Base-by-base conservation (phyloP, 2,113 vertebrate genomes). In the Anolis carolinensis region DNA sequence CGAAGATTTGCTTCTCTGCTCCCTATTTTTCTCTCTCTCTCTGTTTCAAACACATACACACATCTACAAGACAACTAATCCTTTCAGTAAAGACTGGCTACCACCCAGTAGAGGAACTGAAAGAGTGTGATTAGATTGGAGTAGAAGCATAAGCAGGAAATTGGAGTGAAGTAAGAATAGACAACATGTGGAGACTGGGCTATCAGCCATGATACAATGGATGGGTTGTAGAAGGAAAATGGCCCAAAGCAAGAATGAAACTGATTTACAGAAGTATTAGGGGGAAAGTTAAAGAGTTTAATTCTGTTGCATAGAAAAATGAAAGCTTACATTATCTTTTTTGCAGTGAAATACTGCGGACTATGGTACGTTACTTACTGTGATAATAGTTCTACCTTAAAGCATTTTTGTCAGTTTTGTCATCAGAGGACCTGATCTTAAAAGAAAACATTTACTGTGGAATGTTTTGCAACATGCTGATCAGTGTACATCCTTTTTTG, bases 281-380 rank as follows among this genome's bases (percentile, higher is more conserved):
- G 79, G 72, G 78, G 32, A 76, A 80, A 59, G 85, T 32, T 1
- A 20, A 21, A 1, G 0, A 20, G 73, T 55, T 23, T 63, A 1
- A 2, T 75, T 52, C 21, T 5, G 2, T 73, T 59, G 44, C 32
- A 25, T 7, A 20, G 67, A 14, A 9, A 39, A 39, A 84, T 52
- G 48, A 80, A 65, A 36, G 44, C 50, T 77, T 48, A 18, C 91
- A 85, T 90, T 93, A 75, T 89, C 87, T 88, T 86, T 87, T 89
- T 88, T 90, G 70, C 87, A 84, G 88, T 68, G 92, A 93, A 92
- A 63, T 73, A n/a, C 23, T 73, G 73, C 8, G 36, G 52, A 55
- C 13, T 18, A 18, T 59, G 55, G 14, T 59, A 59, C 25, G 4
- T 75, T 48, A 14, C 63, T 6, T 75, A 7, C 48, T 48, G 18